Evolutionary conservation across 1,140 invertebrate species (phyloP), one percentile per base, ranked within the genome.

Genomic region (Dufourea novaeangliae): DNA sequence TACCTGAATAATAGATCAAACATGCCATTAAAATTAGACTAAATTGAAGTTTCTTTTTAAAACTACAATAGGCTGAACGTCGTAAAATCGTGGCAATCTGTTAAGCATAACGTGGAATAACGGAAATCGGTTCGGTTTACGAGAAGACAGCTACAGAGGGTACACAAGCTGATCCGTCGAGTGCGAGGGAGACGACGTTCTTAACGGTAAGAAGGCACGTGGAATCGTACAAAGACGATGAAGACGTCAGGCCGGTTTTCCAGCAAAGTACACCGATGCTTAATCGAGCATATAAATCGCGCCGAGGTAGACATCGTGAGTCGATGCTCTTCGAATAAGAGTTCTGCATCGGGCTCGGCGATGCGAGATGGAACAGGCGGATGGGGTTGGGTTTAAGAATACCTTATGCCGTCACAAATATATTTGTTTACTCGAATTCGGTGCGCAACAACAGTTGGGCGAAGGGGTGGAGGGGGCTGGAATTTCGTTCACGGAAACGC

Each of bases 221-320:
- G 63, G 57, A 68, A 75, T 68, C 64, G 62, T 59, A 68, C 73
- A 68, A 68, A 75, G 73, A 75, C 50, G 73, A 75, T 75, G 39
- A 68, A 68, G 64, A 75, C 52, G 73, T 68, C 39, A 34, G 29
- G 20, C 5, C 52, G 64, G 22, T 46, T 75, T 69, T 32, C 37
- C 39, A 41, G 41, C 27, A 27, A 11, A 76, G 54, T 27, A 37
- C 46, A 7, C 52, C 22, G 52, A 68, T 69, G 73, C 32, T 76
- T 76, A 69, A 76, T 76, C 64, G 73, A 76, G 64, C 54, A 69
- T 64, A 76, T 59, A 76, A 76, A 69, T 76, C 73, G 54, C 22
- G 54, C 39, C 2, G 29, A 39, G 34, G 59, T 34, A 44, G n/a
- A 63, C 72, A 20, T 52, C 44, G 72, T 37, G n/a, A 34, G 39